Percentiles rank a stretch among this genome's conserved stretches.
phyloP scores from a whole-genome alignment of 2,888 invertebrate genomes.

The Archaeoteleia sp. region DNA sequence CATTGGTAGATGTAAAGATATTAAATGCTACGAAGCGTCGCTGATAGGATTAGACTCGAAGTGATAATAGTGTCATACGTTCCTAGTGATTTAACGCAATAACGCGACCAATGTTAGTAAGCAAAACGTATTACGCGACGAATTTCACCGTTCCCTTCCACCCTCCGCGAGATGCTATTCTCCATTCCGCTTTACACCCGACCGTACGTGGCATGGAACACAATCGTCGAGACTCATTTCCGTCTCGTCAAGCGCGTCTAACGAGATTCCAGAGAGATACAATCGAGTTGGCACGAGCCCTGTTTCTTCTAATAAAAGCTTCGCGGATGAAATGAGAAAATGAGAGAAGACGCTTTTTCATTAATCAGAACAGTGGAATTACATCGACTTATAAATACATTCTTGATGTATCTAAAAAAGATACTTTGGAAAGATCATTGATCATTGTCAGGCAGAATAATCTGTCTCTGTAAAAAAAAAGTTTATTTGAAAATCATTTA shows the following conservation, averaged over 20 bases:
- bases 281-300: constrained; percentile 56
- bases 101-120: constrained; percentile 27
- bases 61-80: too few relatives aligned
- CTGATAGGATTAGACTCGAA: too few relatives aligned
- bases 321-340: constrained; percentile 46
- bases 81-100: background rate
- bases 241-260: constrained; percentile 56
- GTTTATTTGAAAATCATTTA: background rate
- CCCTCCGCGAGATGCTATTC: constrained; percentile 34
- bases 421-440: too few relatives aligned
- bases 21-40: background rate
- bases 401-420: too few relatives aligned
- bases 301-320: constrained; percentile 49
- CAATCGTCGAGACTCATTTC: constrained; percentile 56
- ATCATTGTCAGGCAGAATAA: background rate
- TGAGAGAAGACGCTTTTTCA: constrained; percentile 42
- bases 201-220: constrained; percentile 46
- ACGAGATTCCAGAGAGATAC: constrained; percentile 58
- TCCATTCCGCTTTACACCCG: constrained; percentile 40
- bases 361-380: constrained; percentile 39
- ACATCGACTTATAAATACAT: constrained; percentile 23
- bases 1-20: too few relatives aligned
- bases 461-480: too few relatives aligned
- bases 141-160: constrained; percentile 37
- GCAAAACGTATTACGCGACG: constrained; percentile 28